phyloP scores from a whole-genome alignment of 2,888 invertebrate species.

The Taphrorychus bicolor region DNA sequence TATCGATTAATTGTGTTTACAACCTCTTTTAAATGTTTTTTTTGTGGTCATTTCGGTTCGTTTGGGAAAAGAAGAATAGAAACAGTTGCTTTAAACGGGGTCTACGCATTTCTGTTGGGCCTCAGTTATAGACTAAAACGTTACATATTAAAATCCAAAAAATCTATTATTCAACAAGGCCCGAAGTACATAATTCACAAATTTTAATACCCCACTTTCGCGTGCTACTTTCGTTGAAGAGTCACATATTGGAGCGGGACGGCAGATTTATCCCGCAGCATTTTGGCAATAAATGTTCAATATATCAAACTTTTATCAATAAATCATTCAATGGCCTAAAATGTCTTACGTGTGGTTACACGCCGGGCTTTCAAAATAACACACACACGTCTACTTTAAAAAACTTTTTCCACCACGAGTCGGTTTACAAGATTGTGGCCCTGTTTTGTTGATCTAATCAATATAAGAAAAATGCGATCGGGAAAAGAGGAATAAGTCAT shows the following conservation, averaged over 20 bases:
- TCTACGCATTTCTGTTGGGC: too few species aligned
- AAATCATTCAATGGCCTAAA: conserved; percentile 22
- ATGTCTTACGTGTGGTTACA: conserved; percentile 20
- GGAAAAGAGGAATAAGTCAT: background rate
- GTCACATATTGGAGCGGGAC: conserved; percentile 8
- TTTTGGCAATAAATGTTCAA: conserved; percentile 28
- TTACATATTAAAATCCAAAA: too few species aligned
- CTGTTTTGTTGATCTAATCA: background rate
- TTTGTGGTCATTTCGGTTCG: background rate
- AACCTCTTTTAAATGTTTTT: background rate
- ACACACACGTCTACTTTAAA: conserved; percentile 21
- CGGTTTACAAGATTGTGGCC: background rate
- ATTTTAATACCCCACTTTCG: background rate
- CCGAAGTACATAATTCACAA: background rate
- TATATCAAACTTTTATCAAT: conserved; percentile 27
- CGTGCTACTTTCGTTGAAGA: background rate
- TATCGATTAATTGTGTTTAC: background rate
- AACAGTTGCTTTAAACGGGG: too few species aligned
- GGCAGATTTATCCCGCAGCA: conserved; percentile 3
- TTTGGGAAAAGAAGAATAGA: too few species aligned
- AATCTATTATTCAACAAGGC: background rate
- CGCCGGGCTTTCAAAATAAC: conserved; percentile 15
- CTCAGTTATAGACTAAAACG: too few species aligned
- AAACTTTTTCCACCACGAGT: background rate
- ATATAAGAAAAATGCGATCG: background rate